Conservation (phyloP, 2,113 vertebrate genomes). For the Ceyx melanurus region DNA sequence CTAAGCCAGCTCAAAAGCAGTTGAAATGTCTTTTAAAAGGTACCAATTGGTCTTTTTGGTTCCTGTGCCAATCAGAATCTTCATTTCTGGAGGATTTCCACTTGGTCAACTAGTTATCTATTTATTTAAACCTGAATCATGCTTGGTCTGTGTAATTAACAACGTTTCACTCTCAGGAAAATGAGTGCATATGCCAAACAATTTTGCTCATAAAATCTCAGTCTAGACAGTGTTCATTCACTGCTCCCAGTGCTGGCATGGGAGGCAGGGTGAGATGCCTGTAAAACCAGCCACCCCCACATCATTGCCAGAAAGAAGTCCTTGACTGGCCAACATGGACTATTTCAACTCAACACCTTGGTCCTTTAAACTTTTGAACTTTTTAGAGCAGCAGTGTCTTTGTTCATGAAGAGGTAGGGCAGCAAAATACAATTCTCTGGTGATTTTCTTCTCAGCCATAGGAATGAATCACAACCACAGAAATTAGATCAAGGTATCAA, state of each 20-base stretch:
- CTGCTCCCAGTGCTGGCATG: background rate
- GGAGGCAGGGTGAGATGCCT: no score
- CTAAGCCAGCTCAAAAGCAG: background rate
- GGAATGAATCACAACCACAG: background rate
- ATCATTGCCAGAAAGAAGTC: no score
- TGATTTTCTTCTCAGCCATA: background rate
- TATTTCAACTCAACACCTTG: background rate
- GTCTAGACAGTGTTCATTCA: background rate
- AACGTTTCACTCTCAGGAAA: background rate
- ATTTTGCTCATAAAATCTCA: background rate
- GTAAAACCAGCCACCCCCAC: no score
- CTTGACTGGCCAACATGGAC: background rate
- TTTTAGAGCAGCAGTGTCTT: background rate
- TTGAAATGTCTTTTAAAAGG: background rate
- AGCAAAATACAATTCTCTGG: background rate
- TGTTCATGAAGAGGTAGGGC: background rate
- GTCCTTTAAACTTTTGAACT: background rate
- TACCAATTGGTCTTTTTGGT: background rate
- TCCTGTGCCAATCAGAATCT: background rate
- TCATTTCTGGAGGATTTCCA: background rate
- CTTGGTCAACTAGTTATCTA: background rate
- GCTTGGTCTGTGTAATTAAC: background rate
- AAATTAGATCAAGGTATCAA: background rate
- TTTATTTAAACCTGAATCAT: background rate
- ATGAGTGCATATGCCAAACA: background rate